Evolutionary conservation across 2,113 vertebrate species (phyloP), one percentile per base, ranked within the genome.

Genomic region (Takifugu flavidus): DNA sequence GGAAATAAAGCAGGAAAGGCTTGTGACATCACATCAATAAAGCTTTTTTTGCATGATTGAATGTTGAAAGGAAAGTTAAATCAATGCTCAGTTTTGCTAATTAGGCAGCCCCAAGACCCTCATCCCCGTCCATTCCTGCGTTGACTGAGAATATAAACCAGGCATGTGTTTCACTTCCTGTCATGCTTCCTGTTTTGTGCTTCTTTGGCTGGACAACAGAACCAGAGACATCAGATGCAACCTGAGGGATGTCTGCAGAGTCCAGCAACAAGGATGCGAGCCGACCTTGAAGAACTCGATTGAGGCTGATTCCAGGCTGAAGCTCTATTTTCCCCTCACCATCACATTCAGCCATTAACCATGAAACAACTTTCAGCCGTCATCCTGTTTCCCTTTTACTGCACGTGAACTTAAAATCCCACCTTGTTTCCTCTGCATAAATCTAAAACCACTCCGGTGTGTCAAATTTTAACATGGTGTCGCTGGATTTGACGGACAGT

Each of bases 271-370:
- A 43, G 55, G n/a, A 25, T 55, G 74, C 34, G 50, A 52, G 72
- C 56, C 77, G 74, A 82, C 80, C 77, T 85, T 85, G 80, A 75
- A 73, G 56, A 53, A 74, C 79, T 79, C 75, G 45, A 74, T 68
- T 67, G 50, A 55, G 53, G 44, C 53, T 75, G 52, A 68, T 70
- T 52, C 59, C 55, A 43, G 62, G 49, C 59, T 57, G 60, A 76
- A 45, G 10, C 45, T 62, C 10, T 61, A 4, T 52, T 25, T n/a
- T 2, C 34, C 11, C 7, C 7, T 8, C 6, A 57, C 20, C n/a
- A 56, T 27, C 4, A 4, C 34, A 10, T 39, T 39, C 34, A 39
- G 34, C 34, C 34, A 6, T 39, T 39, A 2, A 11, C 29, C 29
- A 1, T 49, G 14, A 13, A 50, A 67, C 25, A 53, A 27, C 62